phyloP scores from a whole-genome alignment of 2,113 vertebrate genomes.

The Seriola dumerili region DNA sequence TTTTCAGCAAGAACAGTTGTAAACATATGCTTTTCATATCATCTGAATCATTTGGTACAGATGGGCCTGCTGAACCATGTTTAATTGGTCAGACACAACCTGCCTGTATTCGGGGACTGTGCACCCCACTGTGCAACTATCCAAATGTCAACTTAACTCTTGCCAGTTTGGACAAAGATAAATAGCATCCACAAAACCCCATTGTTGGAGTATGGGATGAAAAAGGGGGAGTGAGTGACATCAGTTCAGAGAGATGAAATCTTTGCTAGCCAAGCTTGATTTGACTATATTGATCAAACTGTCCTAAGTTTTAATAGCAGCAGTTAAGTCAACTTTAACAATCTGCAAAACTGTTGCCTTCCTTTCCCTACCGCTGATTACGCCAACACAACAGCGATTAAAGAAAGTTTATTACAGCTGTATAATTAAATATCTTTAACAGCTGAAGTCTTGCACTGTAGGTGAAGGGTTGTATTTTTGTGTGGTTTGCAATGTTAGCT shows the following conservation, averaged over 20 bases:
- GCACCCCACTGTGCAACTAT: slow-evolving; percentile 41
- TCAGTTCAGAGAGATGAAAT: slow-evolving; percentile 1
- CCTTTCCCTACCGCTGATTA: not conserved
- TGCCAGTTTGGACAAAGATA: slow-evolving; percentile 32
- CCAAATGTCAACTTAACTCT: slow-evolving; percentile 61
- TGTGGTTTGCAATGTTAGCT: not conserved
- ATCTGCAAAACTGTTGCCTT: not conserved
- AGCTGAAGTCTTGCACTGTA: not conserved
- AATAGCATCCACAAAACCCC: slow-evolving; percentile 18
- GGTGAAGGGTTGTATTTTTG: not conserved
- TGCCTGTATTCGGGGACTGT: slow-evolving; percentile 44
- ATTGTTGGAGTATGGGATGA: not conserved
- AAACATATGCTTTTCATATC: slow-evolving; percentile 51
- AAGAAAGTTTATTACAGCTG: not conserved
- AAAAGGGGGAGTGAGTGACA: not conserved
- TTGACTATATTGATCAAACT: slow-evolving; percentile 7
- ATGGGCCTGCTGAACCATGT: slow-evolving; percentile 65
- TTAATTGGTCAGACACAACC: slow-evolving; percentile 61
- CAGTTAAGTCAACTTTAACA: slow-evolving; percentile 4
- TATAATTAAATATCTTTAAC: not conserved
- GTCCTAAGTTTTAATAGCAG: slow-evolving; percentile 9
- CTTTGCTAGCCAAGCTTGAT: not conserved
- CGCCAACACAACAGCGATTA: not conserved
- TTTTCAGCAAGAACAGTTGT: slow-evolving; percentile 45
- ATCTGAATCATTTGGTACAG: slow-evolving; percentile 60